These are phyloP conservation scores for Protonibea diacanthus DNA, from an alignment of 2,797 vertebrate genomes.

Conservation along the genomic window DNA sequence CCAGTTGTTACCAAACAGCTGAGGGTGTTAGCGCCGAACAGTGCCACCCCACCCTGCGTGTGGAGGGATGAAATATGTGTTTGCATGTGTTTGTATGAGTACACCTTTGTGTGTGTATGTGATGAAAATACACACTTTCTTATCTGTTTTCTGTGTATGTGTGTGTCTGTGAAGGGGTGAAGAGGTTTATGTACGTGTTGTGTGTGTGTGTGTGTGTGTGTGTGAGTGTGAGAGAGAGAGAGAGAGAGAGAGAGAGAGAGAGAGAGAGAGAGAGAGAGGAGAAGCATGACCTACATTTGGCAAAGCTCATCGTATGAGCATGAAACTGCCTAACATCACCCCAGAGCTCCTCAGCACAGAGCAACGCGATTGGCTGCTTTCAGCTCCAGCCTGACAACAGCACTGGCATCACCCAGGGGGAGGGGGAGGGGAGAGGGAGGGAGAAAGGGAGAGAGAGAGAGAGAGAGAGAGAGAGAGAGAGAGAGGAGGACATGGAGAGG, in stretches of 20 bases:
- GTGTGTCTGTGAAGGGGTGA: constrained; percentile 51
- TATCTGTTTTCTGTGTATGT: constrained; percentile 43
- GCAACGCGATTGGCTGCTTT: constrained; percentile 82
- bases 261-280: constrained; percentile 58
- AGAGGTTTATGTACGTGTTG: constrained; percentile 48
- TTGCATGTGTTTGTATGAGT: constrained; percentile 19
- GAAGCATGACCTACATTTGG: constrained; percentile 87
- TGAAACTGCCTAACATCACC: constrained; percentile 88
- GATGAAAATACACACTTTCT: constrained; percentile 42
- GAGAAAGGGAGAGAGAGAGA: too few species aligned
- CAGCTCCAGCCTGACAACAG: constrained; percentile 81
- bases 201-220: constrained; percentile 26
- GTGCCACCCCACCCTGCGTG: constrained; percentile 44
- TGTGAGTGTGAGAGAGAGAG: constrained; percentile 35
- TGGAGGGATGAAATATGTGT: constrained; percentile 31
- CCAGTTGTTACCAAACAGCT: constrained; percentile 55
- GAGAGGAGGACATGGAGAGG: constrained; percentile 64
- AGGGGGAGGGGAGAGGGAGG: constrained; percentile 62
- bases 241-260: constrained; percentile 44
- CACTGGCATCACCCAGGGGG: constrained; percentile 82
- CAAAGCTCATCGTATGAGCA: constrained; percentile 84
- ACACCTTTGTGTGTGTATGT: constrained; percentile 42
- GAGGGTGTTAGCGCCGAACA: constrained; percentile 26
- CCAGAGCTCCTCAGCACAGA: constrained; percentile 80
- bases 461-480: constrained; percentile 20